phyloP scores from a whole-genome alignment of 2,888 invertebrate species.

The Limnephilus marmoratus region DNA sequence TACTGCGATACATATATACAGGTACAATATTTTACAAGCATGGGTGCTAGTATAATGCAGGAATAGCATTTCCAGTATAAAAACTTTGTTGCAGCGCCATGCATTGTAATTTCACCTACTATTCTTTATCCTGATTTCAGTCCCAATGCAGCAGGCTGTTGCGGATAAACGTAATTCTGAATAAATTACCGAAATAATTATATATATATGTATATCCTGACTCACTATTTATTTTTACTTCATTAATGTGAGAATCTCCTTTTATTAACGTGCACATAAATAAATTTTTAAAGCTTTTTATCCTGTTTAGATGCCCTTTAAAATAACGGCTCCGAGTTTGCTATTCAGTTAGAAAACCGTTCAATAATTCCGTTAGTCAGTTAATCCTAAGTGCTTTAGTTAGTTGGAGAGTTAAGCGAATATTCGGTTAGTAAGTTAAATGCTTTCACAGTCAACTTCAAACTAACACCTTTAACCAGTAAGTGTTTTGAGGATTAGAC shows the following conservation, averaged over 20 bases:
- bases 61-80: neutral
- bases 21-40: neutral
- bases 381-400: neutral
- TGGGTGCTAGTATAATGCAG: neutral
- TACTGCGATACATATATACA: neutral
- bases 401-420: neutral
- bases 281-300: neutral
- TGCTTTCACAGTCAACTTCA: neutral
- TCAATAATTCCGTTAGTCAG: neutral
- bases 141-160: neutral
- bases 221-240: neutral
- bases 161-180: neutral
- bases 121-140: neutral
- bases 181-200: neutral
- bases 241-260: neutral
- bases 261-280: neutral
- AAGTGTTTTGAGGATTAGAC: neutral
- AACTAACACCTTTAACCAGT: neutral
- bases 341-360: neutral
- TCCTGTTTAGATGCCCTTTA: neutral
- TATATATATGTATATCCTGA: neutral
- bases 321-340: neutral
- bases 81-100: neutral
- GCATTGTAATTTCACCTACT: neutral
- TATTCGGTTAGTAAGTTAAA: neutral